Evolutionary conservation across 2,888 invertebrate species (phyloP).

Genomic region (Coelopa pilipes): DNA sequence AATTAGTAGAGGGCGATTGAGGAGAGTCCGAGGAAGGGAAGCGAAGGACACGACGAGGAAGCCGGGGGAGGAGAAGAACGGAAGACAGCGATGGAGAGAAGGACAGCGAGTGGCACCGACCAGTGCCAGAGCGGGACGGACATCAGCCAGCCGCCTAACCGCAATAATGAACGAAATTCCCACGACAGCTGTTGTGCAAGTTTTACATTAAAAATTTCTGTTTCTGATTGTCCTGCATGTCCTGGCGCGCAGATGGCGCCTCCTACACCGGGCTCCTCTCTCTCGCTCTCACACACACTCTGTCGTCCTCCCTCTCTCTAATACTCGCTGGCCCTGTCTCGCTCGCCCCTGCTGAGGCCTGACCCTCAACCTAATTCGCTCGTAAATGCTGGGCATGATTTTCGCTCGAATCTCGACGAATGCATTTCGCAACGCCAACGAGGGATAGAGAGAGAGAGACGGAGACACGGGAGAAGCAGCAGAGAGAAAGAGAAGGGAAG

Average conservation of each 20-base stretch:
- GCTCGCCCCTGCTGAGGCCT: background rate
- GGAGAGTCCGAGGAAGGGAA: too few relatives aligned
- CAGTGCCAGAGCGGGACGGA: background rate
- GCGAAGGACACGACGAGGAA: too few relatives aligned
- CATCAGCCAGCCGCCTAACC: slow-evolving; percentile 14
- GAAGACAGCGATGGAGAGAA: background rate
- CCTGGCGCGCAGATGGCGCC: background rate
- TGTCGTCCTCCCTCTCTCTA: background rate
- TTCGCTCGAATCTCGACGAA: slow-evolving; percentile 29
- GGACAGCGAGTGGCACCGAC: background rate
- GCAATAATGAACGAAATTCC: slow-evolving; percentile 24
- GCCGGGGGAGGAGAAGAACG: too few relatives aligned
- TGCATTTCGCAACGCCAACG: slow-evolving; percentile 12
- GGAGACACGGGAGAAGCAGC: too few relatives aligned
- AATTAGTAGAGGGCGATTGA: too few relatives aligned
- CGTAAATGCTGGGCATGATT: slow-evolving; percentile 33
- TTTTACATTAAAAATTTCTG: slow-evolving; percentile 20
- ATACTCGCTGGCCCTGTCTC: background rate
- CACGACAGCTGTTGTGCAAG: slow-evolving; percentile 19
- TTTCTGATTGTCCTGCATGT: slow-evolving; percentile 21
- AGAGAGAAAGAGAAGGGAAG: too few relatives aligned
- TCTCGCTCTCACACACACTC: too few relatives aligned
- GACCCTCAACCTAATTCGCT: slow-evolving; percentile 31
- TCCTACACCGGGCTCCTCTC: too few relatives aligned
- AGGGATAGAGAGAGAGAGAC: too few relatives aligned